Base-by-base conservation (phyloP, 2,113 vertebrate species). In the Stercorarius parasiticus region DNA sequence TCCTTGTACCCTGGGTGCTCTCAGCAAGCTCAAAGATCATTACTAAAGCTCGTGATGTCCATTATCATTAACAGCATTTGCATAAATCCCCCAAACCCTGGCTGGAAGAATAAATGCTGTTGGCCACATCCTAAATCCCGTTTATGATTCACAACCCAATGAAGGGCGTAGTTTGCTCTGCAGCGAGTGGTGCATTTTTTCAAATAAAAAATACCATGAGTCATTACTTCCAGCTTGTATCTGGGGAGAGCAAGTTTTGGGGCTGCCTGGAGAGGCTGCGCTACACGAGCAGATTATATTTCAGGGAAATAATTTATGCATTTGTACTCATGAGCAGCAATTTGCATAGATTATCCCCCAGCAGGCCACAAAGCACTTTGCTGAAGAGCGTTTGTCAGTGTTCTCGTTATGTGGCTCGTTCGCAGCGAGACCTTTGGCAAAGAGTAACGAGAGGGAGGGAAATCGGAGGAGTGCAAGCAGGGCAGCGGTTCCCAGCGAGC, bases 291-390 rank as follows among this genome's bases (percentile, higher is more conserved):
- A n/a, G 76, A 18, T 93, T 70, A 12, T 32, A 55, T 72, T 87
- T 78, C 88, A 80, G 77, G 79, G 65, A 93, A 95, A 95, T 91
- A 79, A 91, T 86, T 90, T 82, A 91, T 91, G 92, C 69, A 15
- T 96, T 95, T 96, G 77, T 78, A 55, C 82, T 90, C 85, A 22
- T 1, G 91, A 88, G 82, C 82, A 17, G 80, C 73, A 50, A 73
- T 91, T 94, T 95, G 84, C 93, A 94, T 94, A 56, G 79, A 95
- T 97, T 96, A 87, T 88, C 42, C 67, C 45, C 45, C 93, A 26
- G 90, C 79, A 49, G 86, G 73, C 61, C 6, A 2, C 90, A n/a
- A 47, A 71, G 93, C 6, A 2, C 87, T 79, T 50, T 45, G 76
- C 89, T 32, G 82, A 84, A 14, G n/a, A 0, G 53, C 7, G 1